Conservation (phyloP, 2,888 invertebrate species). For the Octonoba sinensis region DNA sequence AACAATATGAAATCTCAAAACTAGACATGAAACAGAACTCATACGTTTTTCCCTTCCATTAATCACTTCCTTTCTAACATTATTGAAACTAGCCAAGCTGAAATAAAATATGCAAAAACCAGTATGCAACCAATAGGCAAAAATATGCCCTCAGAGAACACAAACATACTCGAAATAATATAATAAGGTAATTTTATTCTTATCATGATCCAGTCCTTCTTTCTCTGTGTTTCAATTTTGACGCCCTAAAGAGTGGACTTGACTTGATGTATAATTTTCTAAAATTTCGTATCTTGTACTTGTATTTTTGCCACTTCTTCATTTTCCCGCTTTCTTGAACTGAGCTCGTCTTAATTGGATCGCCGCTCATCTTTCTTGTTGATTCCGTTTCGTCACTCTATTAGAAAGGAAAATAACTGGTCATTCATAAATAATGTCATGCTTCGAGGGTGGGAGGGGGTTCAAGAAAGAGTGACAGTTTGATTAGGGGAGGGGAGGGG, state of each 20-base stretch:
- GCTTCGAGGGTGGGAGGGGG: no score
- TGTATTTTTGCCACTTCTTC: slow-evolving; percentile 23
- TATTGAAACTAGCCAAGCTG: not conserved
- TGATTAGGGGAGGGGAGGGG: no score
- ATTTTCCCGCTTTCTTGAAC: not conserved
- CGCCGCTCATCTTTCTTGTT: no score
- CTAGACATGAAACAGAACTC: no score
- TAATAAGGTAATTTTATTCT: not conserved
- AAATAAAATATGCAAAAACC: not conserved
- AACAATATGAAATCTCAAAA: no score
- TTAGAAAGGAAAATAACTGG: no score
- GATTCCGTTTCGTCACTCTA: no score
- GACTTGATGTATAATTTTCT: not conserved
- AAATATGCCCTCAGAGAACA: not conserved
- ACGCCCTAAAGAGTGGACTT: not conserved
- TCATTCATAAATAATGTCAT: no score
- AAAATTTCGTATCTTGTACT: slow-evolving; percentile 6
- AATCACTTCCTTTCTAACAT: no score
- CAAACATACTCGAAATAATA: not conserved
- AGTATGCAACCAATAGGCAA: no score
- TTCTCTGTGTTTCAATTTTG: not conserved
- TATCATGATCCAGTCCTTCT: not conserved
- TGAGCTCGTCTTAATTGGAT: not conserved
- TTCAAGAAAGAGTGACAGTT: no score
- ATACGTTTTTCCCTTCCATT: no score